phyloP scores from a whole-genome alignment of 2,113 vertebrate genomes.

The Microtus richardsoni region DNA sequence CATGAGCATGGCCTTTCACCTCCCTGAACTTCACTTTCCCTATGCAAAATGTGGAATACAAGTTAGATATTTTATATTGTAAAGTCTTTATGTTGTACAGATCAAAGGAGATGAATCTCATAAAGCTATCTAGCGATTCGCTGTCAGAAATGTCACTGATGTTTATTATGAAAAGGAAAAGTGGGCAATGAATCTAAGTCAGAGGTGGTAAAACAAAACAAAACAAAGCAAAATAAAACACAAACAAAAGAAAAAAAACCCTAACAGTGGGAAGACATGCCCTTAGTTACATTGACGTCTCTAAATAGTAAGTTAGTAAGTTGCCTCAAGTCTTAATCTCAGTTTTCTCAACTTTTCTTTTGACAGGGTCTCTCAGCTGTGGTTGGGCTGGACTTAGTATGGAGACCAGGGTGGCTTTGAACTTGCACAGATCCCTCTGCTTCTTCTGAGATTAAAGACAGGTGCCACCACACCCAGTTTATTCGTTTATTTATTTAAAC shows the following conservation, averaged over 20 bases:
- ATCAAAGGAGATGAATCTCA: not conserved
- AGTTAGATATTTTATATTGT: not conserved
- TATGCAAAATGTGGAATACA: not conserved
- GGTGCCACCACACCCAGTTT: accelerated
- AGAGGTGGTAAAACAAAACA: not conserved
- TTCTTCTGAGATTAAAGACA: not conserved
- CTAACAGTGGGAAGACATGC: not conserved
- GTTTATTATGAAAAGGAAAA: not conserved
- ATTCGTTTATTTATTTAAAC: not conserved
- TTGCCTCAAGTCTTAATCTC: not conserved
- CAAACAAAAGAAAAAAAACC: not conserved
- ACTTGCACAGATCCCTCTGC: not conserved
- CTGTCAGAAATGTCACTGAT: not conserved
- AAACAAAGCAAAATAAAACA: not conserved
- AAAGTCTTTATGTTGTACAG: not conserved
- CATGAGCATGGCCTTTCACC: accelerated
- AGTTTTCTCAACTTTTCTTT: not conserved
- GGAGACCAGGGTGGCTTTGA: not conserved
- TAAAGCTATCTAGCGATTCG: not conserved
- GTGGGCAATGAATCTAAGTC: not conserved
- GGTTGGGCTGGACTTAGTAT: not conserved
- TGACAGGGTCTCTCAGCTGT: not conserved
- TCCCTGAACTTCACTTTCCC: not conserved
- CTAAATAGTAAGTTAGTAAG: not conserved
- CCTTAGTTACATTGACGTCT: not conserved